Conservation (phyloP, 1,140 invertebrate species). For the Nixonia krombeini region DNA sequence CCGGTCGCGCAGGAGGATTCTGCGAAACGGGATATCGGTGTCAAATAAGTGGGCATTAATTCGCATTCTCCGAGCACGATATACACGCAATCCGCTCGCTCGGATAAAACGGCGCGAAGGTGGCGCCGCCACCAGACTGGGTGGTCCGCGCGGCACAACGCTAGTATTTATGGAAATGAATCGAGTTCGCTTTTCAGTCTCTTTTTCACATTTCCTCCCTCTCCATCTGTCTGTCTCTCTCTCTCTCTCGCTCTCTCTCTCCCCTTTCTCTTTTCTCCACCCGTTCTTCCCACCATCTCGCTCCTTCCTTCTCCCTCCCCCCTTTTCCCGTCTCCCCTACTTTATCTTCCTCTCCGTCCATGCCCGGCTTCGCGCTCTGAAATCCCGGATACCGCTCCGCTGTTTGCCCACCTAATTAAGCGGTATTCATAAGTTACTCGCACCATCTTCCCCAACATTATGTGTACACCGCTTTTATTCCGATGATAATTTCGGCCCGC, state of each 20-base stretch:
- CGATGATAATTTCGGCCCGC: conserved; percentile 45
- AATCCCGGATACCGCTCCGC: conserved; percentile 47
- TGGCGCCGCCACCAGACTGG: background rate
- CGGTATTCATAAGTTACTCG: conserved; percentile 62
- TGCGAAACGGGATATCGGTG: conserved; percentile 52
- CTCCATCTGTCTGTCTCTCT: too few relatives aligned
- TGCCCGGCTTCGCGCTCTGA: conserved; percentile 16
- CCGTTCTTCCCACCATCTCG: background rate
- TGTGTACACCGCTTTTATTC: conserved; percentile 47
- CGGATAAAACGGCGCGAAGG: conserved; percentile 13
- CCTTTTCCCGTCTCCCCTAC: too few relatives aligned
- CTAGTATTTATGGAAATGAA: conserved; percentile 70
- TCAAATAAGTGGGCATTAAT: conserved; percentile 51
- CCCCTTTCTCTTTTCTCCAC: conserved; percentile 17
- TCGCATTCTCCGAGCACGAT: conserved; percentile 28
- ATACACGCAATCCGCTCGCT: conserved; percentile 17
- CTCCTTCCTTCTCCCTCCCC: too few relatives aligned
- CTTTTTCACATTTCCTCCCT: conserved; percentile 32
- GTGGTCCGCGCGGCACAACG: conserved; percentile 19
- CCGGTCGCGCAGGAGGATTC: background rate
- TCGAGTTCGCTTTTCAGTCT: conserved; percentile 54
- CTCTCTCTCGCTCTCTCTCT: conserved; percentile 11
- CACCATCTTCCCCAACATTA: conserved; percentile 24
- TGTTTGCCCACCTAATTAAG: conserved; percentile 66
- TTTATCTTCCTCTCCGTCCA: background rate